Evolutionary conservation across 2,888 invertebrate genomes (phyloP), one percentile per base, ranked within the genome.

Genomic region (Hirtodrosophila confusa): DNA sequence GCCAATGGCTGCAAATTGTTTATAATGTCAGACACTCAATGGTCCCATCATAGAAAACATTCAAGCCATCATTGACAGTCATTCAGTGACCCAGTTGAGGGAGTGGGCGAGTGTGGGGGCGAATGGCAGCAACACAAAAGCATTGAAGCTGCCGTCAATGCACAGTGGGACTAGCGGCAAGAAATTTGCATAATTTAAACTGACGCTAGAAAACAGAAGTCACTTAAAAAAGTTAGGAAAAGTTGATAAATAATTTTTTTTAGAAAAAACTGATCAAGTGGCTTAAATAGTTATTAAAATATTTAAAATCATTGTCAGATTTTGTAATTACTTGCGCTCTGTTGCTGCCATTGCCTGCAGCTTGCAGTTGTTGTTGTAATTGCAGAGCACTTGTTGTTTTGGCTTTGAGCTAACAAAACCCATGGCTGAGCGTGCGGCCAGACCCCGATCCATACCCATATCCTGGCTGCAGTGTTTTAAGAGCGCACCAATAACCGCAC

Each of bases 401-500:
- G 64, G 68, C 66, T 73, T 67, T 60, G 48, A 47, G 57, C 75
- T 61, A 80, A 84, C 82, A 80, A 71, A 78, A 58, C 68, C 62
- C 35, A 57, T 33, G 31, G 39, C 58, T 37, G 17, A 37, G 6
- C 10, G 24, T 44, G 41, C 24, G 29, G 11, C 24, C 44, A 11
- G 23, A 9, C 5, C 3, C 4, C 35, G 23, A 7, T 3, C 2
- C 23, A 39, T 3, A 17, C 24, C 17, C 35, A 39, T 50, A 31
- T 7, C 33, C 36, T 6, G 58, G 41, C 53, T 39, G 62, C 39
- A 56, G 63, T 49, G 50, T 69, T 69, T 57, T 71, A 60, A 61
- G 68, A 65, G 74, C 68, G 65, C 69, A 50, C 65, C 82, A 80
- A 86, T 82, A 82, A 80, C 78, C 74, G 69, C 71, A 84, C 84